A percentile compares a stretch with the other conserved stretches of the same genome.
Conservation (phyloP, 1,140 invertebrate genomes). For the Geopemphigus sp. region DNA sequence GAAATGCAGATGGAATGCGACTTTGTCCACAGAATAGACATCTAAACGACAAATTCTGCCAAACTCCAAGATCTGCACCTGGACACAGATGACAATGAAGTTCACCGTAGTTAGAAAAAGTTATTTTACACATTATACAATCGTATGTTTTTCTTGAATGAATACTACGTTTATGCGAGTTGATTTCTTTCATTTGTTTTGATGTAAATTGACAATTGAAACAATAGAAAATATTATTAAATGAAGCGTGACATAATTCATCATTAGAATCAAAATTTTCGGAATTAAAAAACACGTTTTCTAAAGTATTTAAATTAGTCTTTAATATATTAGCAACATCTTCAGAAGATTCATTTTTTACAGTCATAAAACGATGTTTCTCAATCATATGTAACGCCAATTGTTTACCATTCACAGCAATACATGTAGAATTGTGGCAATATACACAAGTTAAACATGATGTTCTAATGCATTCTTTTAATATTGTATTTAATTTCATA, state of each 20-base stretch:
- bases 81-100: slow-evolving; percentile 80
- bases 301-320: slow-evolving; percentile 63
- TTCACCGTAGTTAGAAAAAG: slow-evolving; percentile 82
- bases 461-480: slow-evolving; percentile 69
- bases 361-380: slow-evolving; percentile 71
- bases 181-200: slow-evolving; percentile 74
- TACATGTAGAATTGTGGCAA: slow-evolving; percentile 77
- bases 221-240: slow-evolving; percentile 71
- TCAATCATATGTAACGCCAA: slow-evolving; percentile 73
- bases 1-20: slow-evolving; percentile 76
- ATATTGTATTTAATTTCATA: slow-evolving; percentile 66
- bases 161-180: slow-evolving; percentile 78
- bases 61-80: slow-evolving; percentile 57
- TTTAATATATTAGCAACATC: slow-evolving; percentile 67
- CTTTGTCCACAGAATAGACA: slow-evolving; percentile 73
- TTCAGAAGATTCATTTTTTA: slow-evolving; percentile 69
- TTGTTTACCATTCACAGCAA: slow-evolving; percentile 77
- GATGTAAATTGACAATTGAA: slow-evolving; percentile 78
- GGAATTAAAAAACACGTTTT: slow-evolving; percentile 67
- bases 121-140: slow-evolving; percentile 81
- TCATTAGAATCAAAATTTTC: slow-evolving; percentile 66
- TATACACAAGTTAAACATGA: slow-evolving; percentile 72
- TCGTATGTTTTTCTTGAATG: slow-evolving; percentile 75
- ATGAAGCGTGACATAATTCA: slow-evolving; percentile 58
- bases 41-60: slow-evolving; percentile 63